These are phyloP conservation scores for Artibeus lituratus DNA, from an alignment of 2,797 vertebrate genomes.

Conservation along the genomic window DNA sequence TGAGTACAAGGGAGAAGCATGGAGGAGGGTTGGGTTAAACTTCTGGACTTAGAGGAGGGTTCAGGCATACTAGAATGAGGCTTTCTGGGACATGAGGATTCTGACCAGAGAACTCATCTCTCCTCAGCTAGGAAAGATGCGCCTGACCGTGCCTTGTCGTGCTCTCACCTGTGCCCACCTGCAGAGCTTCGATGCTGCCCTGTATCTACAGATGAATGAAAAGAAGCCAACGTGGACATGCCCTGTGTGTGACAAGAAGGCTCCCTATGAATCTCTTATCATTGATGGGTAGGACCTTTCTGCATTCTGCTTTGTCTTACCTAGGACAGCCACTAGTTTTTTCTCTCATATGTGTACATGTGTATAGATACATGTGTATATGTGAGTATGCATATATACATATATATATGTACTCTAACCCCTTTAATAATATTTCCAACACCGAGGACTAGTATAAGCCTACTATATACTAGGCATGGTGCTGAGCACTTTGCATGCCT, in stretches of 20 bases:
- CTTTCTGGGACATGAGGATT: not conserved
- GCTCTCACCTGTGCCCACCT: constrained; percentile 84
- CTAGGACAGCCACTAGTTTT: not conserved
- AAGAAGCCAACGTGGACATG: constrained; percentile 86
- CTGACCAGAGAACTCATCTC: not conserved
- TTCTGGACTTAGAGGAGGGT: not conserved
- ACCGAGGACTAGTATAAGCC: not conserved
- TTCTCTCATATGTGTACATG: accelerated
- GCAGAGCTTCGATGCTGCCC: constrained; percentile 84
- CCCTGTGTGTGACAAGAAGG: constrained; percentile 85
- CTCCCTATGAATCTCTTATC: constrained; percentile 80
- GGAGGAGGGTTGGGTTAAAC: not conserved
- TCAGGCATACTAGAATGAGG: not conserved
- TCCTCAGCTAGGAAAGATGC: constrained; percentile 83
- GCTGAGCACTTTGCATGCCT: not conserved
- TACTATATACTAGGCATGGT: not conserved
- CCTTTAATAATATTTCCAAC: not conserved
- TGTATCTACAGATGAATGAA: constrained; percentile 86
- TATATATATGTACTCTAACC: not conserved
- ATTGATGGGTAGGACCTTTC: constrained; percentile 77
- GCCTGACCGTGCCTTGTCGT: constrained; percentile 81
- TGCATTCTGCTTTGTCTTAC: not conserved
- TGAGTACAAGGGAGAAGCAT: constrained; percentile 56
- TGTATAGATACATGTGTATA: too few relatives aligned
- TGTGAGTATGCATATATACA: too few relatives aligned